A percentile compares a stretch with the other conserved stretches of the same genome.
Evolutionary conservation across 2,113 vertebrate genomes (phyloP).

Genomic region (Plecturocebus donacophilus): DNA sequence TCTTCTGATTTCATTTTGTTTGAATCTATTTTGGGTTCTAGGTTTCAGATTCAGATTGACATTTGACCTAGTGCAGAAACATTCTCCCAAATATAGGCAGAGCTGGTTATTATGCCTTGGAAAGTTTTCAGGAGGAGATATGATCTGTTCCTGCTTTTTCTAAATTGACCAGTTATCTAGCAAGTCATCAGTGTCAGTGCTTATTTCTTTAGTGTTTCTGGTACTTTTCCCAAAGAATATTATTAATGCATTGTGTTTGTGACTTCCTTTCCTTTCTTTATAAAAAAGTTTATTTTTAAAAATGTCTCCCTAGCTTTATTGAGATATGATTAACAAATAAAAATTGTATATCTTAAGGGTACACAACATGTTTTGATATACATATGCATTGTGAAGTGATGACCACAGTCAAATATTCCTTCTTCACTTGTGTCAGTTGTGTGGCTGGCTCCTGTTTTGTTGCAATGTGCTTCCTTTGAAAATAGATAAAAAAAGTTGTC

Average conservation of each 20-base stretch:
- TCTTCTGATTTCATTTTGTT: not conserved
- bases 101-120: not conserved
- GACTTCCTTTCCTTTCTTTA: not conserved
- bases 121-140: not conserved
- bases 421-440: not conserved
- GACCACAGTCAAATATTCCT: not conserved
- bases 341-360: not conserved
- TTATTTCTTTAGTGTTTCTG: slow-evolving; percentile 15
- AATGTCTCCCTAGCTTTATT: not conserved
- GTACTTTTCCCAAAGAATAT: not conserved
- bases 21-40: not conserved
- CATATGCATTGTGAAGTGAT: not conserved
- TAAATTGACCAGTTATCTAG: slow-evolving; percentile 9
- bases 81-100: not conserved
- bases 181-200: not conserved
- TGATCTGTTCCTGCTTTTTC: not conserved
- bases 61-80: not conserved
- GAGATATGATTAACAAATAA: not conserved
- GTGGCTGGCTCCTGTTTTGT: not conserved
- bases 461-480: not conserved
- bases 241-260: not conserved
- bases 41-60: not conserved
- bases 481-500: not conserved
- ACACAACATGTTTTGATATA: not conserved
- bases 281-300: not conserved